phyloP scores from a whole-genome alignment of 2,113 vertebrate genomes.

The Sphyrna mokarran region DNA sequence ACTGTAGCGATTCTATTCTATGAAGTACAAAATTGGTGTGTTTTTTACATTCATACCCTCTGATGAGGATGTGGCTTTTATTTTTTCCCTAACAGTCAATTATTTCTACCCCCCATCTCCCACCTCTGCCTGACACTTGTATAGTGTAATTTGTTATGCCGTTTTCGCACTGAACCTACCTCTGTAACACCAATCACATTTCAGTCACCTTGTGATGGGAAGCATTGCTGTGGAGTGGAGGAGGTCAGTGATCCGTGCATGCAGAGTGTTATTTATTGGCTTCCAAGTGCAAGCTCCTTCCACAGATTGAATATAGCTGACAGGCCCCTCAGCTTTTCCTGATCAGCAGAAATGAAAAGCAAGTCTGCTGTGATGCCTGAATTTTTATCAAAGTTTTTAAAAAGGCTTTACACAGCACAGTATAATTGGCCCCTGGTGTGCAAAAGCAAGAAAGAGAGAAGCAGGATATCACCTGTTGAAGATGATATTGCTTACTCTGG shows the following conservation, averaged over 20 bases:
- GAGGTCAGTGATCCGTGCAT: neutral
- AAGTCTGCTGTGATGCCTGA: constrained; percentile 8
- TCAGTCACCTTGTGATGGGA: neutral
- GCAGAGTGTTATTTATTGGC: constrained; percentile 1
- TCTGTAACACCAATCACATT: neutral
- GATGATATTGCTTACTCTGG: constrained; percentile 18
- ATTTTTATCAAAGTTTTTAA: neutral
- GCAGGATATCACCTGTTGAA: constrained; percentile 20
- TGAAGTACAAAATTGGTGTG: neutral
- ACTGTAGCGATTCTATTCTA: too few species aligned
- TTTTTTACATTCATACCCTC: neutral
- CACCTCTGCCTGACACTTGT: neutral
- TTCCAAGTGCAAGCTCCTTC: neutral
- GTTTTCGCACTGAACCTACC: neutral
- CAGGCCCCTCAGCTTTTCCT: constrained; percentile 7
- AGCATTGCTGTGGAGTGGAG: neutral
- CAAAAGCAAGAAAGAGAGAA: neutral
- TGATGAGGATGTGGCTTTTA: neutral
- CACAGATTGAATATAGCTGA: constrained; percentile 12
- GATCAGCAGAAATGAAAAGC: constrained; percentile 24
- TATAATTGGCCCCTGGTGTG: constrained; percentile 25
- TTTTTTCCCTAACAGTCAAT: neutral
- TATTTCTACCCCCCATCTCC: neutral
- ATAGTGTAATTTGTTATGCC: neutral
- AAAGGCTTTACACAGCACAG: constrained; percentile 3